Percentiles rank a stretch among this genome's conserved stretches.
Conservation (phyloP, 2,888 invertebrate genomes). For the Listrodromus nycthemerus region DNA sequence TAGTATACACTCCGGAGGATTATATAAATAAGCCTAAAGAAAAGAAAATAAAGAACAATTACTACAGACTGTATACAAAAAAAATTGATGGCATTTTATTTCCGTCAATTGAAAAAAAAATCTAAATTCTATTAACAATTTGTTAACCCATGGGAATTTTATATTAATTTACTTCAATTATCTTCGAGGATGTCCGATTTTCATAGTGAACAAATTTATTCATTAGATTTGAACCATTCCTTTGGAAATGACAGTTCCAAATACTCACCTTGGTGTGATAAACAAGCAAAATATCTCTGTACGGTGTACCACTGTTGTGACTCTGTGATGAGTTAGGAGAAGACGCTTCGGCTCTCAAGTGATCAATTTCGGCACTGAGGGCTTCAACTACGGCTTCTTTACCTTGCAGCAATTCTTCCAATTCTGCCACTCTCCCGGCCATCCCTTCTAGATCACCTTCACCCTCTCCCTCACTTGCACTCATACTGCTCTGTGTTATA, state of each 20-base stretch:
- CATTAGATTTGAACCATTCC: neutral
- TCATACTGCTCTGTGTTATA: conserved; percentile 80
- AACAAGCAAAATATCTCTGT: conserved; percentile 90
- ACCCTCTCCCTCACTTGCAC: conserved; percentile 82
- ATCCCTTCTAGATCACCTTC: conserved; percentile 82
- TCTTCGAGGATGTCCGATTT: neutral
- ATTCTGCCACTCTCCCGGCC: conserved; percentile 82
- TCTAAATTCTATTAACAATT: neutral
- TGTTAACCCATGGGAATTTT: neutral
- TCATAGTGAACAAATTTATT: neutral
- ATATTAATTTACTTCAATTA: neutral
- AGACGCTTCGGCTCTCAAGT: conserved; percentile 83
- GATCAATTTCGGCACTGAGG: conserved; percentile 85
- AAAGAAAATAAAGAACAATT: no score
- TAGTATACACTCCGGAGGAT: no score
- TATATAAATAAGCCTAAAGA: no score
- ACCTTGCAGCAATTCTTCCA: conserved; percentile 84
- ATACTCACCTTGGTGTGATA: conserved; percentile 88
- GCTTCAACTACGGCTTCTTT: conserved; percentile 85
- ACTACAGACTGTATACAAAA: neutral
- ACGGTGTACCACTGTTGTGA: conserved; percentile 89
- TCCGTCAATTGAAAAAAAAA: neutral
- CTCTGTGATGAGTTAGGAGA: conserved; percentile 85
- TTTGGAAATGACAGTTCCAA: neutral
- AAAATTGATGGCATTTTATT: neutral